phyloP scores from a whole-genome alignment of 2,888 invertebrate genomes.

The Acronicta aceris region DNA sequence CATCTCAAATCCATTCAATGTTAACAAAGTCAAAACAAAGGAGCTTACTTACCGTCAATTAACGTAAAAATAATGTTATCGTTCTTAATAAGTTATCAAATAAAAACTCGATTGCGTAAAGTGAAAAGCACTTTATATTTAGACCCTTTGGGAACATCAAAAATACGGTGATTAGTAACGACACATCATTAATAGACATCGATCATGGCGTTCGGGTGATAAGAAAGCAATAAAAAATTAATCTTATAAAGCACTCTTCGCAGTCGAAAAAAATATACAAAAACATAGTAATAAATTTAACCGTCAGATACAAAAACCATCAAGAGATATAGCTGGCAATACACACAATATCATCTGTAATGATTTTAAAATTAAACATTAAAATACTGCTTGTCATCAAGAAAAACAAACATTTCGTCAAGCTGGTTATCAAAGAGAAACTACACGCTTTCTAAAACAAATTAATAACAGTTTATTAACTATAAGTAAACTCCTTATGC shows the following conservation, averaged over 20 bases:
- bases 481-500: constrained; percentile 36
- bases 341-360: constrained; percentile 56
- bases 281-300: constrained; percentile 24
- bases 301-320: constrained; percentile 46
- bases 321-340: constrained; percentile 55
- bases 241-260: background rate
- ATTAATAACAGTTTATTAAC: constrained; percentile 7
- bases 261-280: background rate
- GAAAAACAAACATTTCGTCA: constrained; percentile 19
- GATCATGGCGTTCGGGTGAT: background rate
- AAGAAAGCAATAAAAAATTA: background rate
- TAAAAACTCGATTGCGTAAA: too few relatives aligned
- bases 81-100: background rate
- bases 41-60: constrained; percentile 28
- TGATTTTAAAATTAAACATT: constrained; percentile 50
- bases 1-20: constrained; percentile 36
- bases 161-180: background rate
- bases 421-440: constrained; percentile 29
- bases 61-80: background rate
- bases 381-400: constrained; percentile 23
- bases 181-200: background rate
- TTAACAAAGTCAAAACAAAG: constrained; percentile 35
- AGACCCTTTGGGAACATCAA: background rate
- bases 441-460: constrained; percentile 6
- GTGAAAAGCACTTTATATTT: background rate